Evolutionary conservation across 2,113 vertebrate species (phyloP), one percentile per base, ranked within the genome.

Genomic region (Sitta europaea): DNA sequence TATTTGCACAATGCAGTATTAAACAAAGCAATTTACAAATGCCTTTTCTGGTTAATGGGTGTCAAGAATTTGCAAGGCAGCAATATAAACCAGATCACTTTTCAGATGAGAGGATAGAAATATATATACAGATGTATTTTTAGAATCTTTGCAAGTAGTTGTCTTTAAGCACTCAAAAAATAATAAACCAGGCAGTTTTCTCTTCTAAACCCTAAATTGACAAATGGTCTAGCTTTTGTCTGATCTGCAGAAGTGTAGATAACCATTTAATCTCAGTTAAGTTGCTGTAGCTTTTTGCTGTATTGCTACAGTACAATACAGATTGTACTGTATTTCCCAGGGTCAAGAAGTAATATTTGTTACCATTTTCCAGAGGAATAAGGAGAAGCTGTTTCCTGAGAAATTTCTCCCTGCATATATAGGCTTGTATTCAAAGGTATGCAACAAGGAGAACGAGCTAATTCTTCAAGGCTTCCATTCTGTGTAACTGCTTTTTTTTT

Each of bases 81-180:
- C 1, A 36, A 70, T 79, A 76, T 53, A 76, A 82, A 73, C 25
- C 58, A 62, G 87, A 82, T 93, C 19, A n/a, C 36, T 94, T 82
- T 79, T 79, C 81, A 88, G 67, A 83, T 80, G 71, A 86, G 86
- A 89, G 24, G 47, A 88, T 48, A 90, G 85, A 86, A 91, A 89
- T 75, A n/a, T 42, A 55, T 68, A 28, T 70, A 58, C 58, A 76
- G 24, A 59, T 19, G 11, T 82, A 83, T 94, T 93, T 92, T 83
- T 95, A 78, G 77, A 82, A 47, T 90, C 42, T 58, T 73, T 78
- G 54, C 38, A 79, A 87, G 35, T 70, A 82, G 58, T 63, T 94
- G 72, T 73, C 54, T 92, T 81, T 53, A 82, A 87, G 77, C 1
- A 1, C 18, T 90, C 51, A 1, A 14, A 3, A 68, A 87, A 38